Percentiles rank a stretch among this genome's conserved stretches.
Evolutionary conservation across 2,888 invertebrate species (phyloP).

Genomic region (Polydrusus pterygomalis): DNA sequence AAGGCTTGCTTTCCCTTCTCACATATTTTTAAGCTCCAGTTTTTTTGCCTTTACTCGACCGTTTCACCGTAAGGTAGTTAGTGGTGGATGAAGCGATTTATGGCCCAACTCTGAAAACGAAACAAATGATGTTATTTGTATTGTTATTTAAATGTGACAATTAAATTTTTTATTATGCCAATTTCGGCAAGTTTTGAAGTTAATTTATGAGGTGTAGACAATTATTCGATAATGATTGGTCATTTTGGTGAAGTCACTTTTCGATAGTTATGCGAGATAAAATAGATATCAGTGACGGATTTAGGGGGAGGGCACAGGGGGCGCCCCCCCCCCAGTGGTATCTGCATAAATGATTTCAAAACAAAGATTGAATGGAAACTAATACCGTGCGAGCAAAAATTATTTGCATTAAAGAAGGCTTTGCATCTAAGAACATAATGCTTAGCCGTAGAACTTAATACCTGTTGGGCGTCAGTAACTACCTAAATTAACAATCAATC

Average conservation of each 20-base stretch:
- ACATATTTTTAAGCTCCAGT: constrained; percentile 6
- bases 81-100: constrained; percentile 18
- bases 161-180: not conserved
- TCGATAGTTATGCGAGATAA: not conserved
- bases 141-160: constrained; percentile 16
- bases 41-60: not conserved
- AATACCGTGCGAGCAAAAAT: too few relatives aligned
- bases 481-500: too few relatives aligned
- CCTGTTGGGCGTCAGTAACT: too few relatives aligned
- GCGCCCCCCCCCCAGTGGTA: too few relatives aligned
- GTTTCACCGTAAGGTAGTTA: constrained; percentile 3
- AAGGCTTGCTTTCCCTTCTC: not conserved
- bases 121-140: constrained; percentile 17
- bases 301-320: too few relatives aligned
- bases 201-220: constrained; percentile 11
- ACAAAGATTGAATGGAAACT: too few relatives aligned
- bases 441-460: too few relatives aligned
- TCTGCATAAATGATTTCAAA: too few relatives aligned
- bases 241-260: not conserved
- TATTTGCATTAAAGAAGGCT: too few relatives aligned
- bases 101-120: constrained; percentile 12
- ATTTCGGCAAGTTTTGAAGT: not conserved
- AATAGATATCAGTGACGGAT: too few relatives aligned
- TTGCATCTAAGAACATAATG: too few relatives aligned
- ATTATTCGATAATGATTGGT: not conserved